Evolutionary conservation across 2,888 invertebrate genomes (phyloP), one percentile per base, ranked within the genome.

Genomic region (Lapara coniferarum): DNA sequence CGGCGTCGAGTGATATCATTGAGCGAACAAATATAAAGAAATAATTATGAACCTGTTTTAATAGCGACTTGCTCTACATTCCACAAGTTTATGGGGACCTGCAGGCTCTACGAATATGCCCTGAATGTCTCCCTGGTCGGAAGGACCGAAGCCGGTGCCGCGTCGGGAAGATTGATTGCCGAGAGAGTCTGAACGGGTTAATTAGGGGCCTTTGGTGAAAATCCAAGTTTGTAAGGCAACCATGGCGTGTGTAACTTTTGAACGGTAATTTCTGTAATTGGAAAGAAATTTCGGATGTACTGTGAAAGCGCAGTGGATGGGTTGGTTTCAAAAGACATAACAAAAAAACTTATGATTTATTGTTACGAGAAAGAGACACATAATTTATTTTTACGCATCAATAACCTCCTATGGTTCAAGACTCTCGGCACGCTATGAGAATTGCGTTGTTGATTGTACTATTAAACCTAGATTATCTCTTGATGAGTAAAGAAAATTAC

Each of bases 161-260:
- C 63, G 63, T 46, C 63, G 49, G 57, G 78, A 83, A 84, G 83
- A 84, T 83, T 82, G 80, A 84, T 84, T 76, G 78, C 74, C 68
- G 71, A 72, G 73, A 75, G 75, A 75, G 70, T 58, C 74, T 77
- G 73, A 74, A 75, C 74, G 74, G 74, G 75, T 78, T 83, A 84
- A 84, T 84, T 84, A 82, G 77, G 76, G 73, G 74, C 63, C 49
- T 63, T 49, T 49, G 63, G 63, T 63, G 49, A 49, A 63, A 49
- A 63, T 46, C 63, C 63, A 63, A 16, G 63, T 19, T 46, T 19
- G 63, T 57, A 57, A 63, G n/a, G 44, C 46, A 5, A 19, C 63
- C 49, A 12, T 59, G 59, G 46, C 63, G 63, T 63, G 63, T 46
- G 46, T 63, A 49, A 63, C 49, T 63, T 46, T 63, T 46, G 49